These are phyloP conservation scores for Pipistrellus kuhlii DNA, from an alignment of 2,797 vertebrate species.

Conservation along the genomic window DNA sequence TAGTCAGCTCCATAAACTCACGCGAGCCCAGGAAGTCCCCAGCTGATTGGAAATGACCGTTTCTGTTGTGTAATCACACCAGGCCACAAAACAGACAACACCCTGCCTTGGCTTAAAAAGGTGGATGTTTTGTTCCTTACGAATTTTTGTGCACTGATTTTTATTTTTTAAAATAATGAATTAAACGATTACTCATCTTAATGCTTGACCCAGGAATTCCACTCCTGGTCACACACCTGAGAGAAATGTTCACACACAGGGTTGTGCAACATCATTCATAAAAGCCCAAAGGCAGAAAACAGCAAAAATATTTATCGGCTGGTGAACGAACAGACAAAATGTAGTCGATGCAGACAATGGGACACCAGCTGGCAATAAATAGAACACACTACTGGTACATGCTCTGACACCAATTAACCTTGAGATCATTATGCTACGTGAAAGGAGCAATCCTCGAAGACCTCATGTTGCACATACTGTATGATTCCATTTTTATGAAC, in stretches of 20 bases:
- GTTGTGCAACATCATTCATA: not conserved
- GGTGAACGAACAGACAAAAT: not conserved
- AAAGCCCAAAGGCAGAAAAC: not conserved
- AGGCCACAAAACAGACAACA: not conserved
- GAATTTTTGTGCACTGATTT: not conserved
- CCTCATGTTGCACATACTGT: rapidly evolving
- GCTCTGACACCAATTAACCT: rapidly evolving
- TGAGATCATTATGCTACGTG: too few species aligned
- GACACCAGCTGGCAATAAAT: not conserved
- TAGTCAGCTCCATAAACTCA: rapidly evolving
- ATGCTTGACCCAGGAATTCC: not conserved
- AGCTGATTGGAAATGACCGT: not conserved
- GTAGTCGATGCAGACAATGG: not conserved
- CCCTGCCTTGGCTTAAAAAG: not conserved
- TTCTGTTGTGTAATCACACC: rapidly evolving
- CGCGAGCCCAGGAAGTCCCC: rapidly evolving
- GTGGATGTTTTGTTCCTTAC: not conserved
- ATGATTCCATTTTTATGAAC: not conserved
- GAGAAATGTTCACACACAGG: not conserved
- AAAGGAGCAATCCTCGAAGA: not conserved
- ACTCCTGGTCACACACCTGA: not conserved
- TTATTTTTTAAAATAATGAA: not conserved
- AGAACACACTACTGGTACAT: not conserved
- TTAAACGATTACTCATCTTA: not conserved
- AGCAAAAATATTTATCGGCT: not conserved